Percentiles rank a stretch among this genome's conserved stretches.
Evolutionary conservation across 2,797 vertebrate species (phyloP).

Genomic region (Malacoraja senta): DNA sequence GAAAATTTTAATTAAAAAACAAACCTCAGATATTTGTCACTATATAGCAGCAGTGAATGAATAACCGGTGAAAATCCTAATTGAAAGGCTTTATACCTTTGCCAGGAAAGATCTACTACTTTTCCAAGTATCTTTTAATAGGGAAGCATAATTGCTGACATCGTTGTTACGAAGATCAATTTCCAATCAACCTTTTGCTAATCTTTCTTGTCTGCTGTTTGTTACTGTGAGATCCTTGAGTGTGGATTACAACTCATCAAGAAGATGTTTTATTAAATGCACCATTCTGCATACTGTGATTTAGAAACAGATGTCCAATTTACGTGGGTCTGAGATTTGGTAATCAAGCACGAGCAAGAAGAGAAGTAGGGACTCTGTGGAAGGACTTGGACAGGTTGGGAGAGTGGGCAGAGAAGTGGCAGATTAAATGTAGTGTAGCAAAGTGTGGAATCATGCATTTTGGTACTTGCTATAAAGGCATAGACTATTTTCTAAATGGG

Average conservation of each 20-base stretch:
- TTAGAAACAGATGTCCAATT: not conserved
- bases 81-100: not conserved
- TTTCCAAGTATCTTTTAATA: not conserved
- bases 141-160: not conserved
- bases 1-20: conserved; percentile 36
- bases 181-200: conserved; percentile 1
- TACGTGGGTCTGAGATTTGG: not conserved
- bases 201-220: not conserved
- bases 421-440: no score
- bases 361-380: no score
- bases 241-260: not conserved
- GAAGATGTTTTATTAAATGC: not conserved
- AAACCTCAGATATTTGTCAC: conserved; percentile 15
- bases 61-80: conserved; percentile 9
- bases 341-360: not conserved
- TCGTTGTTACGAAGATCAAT: not conserved
- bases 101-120: not conserved
- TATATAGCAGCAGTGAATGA: not conserved
- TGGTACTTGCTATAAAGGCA: no score
- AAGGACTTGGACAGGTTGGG: no score
- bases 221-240: not conserved
- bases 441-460: no score
- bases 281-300: not conserved
- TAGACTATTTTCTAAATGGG: no score
- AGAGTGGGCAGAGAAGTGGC: no score